Conservation (phyloP, 2,888 invertebrate species). For the Limnephilus rhombicus region DNA sequence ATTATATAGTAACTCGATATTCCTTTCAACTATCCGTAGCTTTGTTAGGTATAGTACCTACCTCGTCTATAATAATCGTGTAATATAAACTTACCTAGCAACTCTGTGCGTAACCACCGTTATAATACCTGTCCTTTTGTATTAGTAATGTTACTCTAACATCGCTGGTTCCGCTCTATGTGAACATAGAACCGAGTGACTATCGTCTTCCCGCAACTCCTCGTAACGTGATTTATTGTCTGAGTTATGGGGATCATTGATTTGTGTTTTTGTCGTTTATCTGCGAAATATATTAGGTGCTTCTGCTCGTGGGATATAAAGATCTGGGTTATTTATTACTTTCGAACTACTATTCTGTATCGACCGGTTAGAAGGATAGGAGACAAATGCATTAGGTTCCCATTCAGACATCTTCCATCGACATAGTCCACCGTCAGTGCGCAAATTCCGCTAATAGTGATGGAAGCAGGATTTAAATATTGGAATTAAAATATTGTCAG, state of each 20-base stretch:
- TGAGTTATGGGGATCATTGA: background rate
- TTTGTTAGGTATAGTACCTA: background rate
- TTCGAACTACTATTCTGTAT: too few species aligned
- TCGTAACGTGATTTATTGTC: background rate
- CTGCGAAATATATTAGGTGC: background rate
- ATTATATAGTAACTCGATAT: background rate
- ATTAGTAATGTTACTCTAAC: background rate
- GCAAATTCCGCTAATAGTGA: too few species aligned
- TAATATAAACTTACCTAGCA: background rate
- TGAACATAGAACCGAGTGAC: background rate
- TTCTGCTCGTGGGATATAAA: background rate
- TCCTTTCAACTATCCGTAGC: background rate
- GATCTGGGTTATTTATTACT: too few species aligned
- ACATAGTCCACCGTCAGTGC: too few species aligned
- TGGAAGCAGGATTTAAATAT: too few species aligned
- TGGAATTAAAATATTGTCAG: too few species aligned
- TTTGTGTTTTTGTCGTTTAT: background rate
- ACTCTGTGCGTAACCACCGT: background rate
- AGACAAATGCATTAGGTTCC: too few species aligned
- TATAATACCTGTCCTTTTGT: background rate
- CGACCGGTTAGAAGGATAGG: too few species aligned
- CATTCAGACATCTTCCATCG: too few species aligned
- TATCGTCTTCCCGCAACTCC: background rate
- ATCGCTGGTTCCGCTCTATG: background rate
- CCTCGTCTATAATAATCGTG: too few species aligned